These are phyloP conservation scores for Oreamnos americanus DNA, from an alignment of 2,113 vertebrate genomes.

Conservation along the genomic window DNA sequence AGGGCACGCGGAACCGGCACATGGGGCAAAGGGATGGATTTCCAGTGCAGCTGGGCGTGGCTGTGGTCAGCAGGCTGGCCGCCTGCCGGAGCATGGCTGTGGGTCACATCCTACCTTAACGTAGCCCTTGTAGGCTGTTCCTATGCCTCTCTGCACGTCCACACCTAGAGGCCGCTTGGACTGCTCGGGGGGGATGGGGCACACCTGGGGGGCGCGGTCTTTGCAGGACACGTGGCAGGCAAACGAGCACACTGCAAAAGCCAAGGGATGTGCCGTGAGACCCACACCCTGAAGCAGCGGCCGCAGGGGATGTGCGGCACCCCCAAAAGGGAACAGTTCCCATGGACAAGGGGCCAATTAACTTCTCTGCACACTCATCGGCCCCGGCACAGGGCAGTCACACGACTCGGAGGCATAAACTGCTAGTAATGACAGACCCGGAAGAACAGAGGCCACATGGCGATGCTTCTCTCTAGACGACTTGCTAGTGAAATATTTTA, in stretches of 20 bases:
- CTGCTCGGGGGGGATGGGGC: slow-evolving; percentile 96
- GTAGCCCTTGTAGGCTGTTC: slow-evolving; percentile 96
- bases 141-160: slow-evolving; percentile 96
- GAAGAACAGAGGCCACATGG: background rate
- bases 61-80: background rate
- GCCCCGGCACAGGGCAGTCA: too few species aligned
- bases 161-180: slow-evolving; percentile 95
- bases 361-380: fast-evolving
- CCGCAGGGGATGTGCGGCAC: fast-evolving
- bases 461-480: fast-evolving
- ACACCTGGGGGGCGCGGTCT: slow-evolving; percentile 94
- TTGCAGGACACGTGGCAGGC: slow-evolving; percentile 95
- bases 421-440: fast-evolving
- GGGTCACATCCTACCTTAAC: slow-evolving; percentile 87
- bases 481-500: fast-evolving
- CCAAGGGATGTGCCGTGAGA: background rate
- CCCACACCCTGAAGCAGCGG: fast-evolving
- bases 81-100: fast-evolving
- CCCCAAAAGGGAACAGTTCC: background rate
- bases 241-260: slow-evolving; percentile 92
- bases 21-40: too few species aligned
- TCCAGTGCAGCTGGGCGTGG: fast-evolving
- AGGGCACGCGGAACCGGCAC: fast-evolving
- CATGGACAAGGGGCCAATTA: fast-evolving
- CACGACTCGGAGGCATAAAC: fast-evolving